Conservation (phyloP, 2,888 invertebrate genomes). For the Tetranychus truncatus region DNA sequence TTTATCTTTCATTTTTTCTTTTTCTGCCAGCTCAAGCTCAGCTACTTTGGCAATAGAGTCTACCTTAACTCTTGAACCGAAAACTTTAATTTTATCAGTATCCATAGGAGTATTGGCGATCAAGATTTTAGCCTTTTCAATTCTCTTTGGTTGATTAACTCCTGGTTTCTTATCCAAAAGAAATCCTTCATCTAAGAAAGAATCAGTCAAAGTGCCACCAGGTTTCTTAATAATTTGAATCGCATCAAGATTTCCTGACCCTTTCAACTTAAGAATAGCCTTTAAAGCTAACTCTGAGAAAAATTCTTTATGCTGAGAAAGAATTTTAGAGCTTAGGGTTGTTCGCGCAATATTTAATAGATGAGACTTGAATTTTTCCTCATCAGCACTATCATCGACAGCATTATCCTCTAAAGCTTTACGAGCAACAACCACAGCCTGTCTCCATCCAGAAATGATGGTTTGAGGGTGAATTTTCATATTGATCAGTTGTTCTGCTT, state of each 20-base stretch:
- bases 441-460: conserved; percentile 85
- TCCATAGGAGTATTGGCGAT: conserved; percentile 99
- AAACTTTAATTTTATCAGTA: conserved; percentile 95
- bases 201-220: conserved; percentile 78
- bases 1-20: conserved; percentile 99
- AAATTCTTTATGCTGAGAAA: conserved; percentile 88
- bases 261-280: conserved; percentile 81
- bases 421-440: conserved; percentile 62
- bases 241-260: conserved; percentile 79
- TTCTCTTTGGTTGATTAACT: conserved; percentile 82
- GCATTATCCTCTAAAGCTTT: conserved; percentile 59
- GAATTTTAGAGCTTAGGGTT: conserved; percentile 90
- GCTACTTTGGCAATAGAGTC: conserved; percentile 58
- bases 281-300: conserved; percentile 88
- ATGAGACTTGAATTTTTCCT: conserved; percentile 64
- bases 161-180: conserved; percentile 89
- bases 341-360: conserved; percentile 90
- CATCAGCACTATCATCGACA: conserved; percentile 56
- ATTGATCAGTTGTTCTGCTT: conserved; percentile 80
- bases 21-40: conserved; percentile 89
- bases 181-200: conserved; percentile 79
- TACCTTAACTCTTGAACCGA: conserved; percentile 65
- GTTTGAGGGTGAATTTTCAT: conserved; percentile 95
- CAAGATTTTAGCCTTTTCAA: conserved; percentile 87
- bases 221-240: conserved; percentile 95